Conservation (phyloP, 1,140 invertebrate genomes). For the Microplitis demolitor region DNA sequence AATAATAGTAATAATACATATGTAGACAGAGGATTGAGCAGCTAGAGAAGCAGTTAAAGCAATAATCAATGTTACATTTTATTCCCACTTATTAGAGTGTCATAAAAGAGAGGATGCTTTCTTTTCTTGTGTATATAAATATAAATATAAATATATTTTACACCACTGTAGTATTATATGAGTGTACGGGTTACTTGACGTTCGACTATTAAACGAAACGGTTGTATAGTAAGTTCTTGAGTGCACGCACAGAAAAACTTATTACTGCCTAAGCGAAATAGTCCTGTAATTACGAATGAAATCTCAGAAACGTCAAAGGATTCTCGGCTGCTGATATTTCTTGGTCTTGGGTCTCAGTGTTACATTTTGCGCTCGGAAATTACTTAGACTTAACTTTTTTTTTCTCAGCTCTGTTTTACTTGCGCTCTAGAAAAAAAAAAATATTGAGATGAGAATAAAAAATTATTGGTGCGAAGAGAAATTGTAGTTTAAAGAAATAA, state of each 20-base stretch:
- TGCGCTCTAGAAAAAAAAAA: no score
- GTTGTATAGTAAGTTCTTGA: neutral
- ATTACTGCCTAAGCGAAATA: slow-evolving; percentile 16
- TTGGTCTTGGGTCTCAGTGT: neutral
- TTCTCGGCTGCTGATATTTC: neutral
- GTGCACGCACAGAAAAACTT: slow-evolving; percentile 10
- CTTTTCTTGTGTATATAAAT: neutral
- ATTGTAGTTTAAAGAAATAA: no score
- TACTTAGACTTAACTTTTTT: no score
- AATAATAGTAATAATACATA: neutral
- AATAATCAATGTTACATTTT: slow-evolving; percentile 22
- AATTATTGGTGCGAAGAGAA: no score
- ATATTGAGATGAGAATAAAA: no score
- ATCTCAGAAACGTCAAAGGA: slow-evolving; percentile 8
- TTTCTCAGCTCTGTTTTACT: no score
- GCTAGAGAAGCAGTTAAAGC: neutral
- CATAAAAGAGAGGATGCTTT: slow-evolving; percentile 20
- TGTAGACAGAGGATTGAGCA: neutral
- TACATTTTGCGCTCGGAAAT: no score
- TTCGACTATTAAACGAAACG: slow-evolving; percentile 9
- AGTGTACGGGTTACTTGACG: neutral
- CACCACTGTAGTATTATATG: neutral
- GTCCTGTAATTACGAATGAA: slow-evolving; percentile 24
- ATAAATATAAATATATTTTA: neutral
- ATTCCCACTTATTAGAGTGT: slow-evolving; percentile 27